These are phyloP conservation scores for Bradypodion pumilum DNA, from an alignment of 2,797 vertebrate genomes.

Conservation along the genomic window DNA sequence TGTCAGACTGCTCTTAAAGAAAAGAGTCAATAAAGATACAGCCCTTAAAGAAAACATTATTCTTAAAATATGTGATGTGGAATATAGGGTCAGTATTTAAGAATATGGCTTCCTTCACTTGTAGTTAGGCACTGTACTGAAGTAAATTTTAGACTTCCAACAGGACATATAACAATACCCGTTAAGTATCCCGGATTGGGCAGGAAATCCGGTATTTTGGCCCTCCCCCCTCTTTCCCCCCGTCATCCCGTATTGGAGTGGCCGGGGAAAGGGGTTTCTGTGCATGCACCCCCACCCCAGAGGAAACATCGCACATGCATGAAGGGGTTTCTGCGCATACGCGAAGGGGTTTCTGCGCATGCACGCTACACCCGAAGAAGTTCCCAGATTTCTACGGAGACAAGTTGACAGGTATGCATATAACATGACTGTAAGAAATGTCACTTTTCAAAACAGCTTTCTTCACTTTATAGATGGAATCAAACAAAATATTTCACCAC, in stretches of 20 bases:
- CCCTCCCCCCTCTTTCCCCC: too few species aligned
- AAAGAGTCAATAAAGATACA: neutral
- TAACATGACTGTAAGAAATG: neutral
- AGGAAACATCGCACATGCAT: too few species aligned
- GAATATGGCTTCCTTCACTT: neutral
- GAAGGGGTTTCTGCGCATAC: too few species aligned
- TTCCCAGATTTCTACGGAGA: too few species aligned
- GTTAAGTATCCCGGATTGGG: too few species aligned
- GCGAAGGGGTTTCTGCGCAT: too few species aligned
- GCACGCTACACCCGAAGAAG: too few species aligned
- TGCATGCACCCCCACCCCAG: too few species aligned
- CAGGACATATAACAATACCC: neutral
- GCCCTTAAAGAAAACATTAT: neutral
- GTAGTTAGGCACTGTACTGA: neutral
- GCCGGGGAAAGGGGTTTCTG: too few species aligned
- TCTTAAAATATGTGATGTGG: neutral
- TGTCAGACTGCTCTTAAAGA: neutral
- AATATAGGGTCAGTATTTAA: neutral
- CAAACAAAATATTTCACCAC: neutral
- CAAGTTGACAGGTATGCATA: too few species aligned
- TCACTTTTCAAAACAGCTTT: neutral
- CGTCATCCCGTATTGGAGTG: too few species aligned
- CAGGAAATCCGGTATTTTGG: too few species aligned
- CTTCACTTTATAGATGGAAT: neutral
- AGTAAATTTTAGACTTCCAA: neutral